phyloP scores from a whole-genome alignment of 2,888 invertebrate species.

The Stenodera caucasica region DNA sequence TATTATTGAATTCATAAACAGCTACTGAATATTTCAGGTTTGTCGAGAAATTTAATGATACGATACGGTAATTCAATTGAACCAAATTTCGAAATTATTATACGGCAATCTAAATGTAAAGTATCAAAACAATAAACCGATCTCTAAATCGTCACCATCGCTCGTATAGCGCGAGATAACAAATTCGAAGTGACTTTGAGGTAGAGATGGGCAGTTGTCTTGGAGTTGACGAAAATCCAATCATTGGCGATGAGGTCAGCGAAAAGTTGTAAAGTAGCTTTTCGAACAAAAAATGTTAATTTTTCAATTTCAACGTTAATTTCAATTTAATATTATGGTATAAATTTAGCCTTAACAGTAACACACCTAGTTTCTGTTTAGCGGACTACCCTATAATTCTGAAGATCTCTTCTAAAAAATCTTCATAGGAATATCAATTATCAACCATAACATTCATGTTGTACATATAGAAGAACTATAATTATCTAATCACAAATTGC shows the following conservation, averaged over 20 bases:
- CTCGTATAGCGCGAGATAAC: no score
- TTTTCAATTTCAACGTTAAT: neutral
- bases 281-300: no score
- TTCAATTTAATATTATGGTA: neutral
- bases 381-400: neutral
- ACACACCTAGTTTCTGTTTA: neutral
- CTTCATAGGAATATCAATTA: conserved; percentile 35
- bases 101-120: no score
- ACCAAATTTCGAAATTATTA: no score
- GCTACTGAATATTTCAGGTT: neutral
- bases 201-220: no score
- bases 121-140: no score
- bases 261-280: no score
- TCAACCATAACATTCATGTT: conserved; percentile 35
- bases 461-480: conserved; percentile 26
- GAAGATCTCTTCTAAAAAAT: neutral
- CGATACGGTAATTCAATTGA: no score
- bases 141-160: no score
- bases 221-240: no score
- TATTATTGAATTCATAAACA: neutral
- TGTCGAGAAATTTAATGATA: neutral
- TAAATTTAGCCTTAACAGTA: neutral
- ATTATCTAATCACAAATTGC: conserved; percentile 40
- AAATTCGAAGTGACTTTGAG: no score
- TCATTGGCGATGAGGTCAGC: no score